phyloP scores from a whole-genome alignment of 30 jellyfish, hydroid and myxozoan genomes.

The Aurelia aurita complex sp. Pacific region DNA sequence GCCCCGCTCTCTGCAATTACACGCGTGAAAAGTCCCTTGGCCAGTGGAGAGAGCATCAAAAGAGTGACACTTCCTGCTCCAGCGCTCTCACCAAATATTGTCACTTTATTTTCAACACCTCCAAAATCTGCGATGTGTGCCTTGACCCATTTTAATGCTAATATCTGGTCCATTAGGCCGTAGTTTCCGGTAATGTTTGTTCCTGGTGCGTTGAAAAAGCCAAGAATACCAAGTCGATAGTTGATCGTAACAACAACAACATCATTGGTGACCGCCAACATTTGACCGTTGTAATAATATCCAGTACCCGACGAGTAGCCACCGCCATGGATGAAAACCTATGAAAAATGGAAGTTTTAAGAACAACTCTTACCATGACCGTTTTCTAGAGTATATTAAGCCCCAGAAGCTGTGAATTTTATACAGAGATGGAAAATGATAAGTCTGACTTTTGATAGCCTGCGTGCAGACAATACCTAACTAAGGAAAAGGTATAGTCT shows the following conservation, averaged over 20 bases:
- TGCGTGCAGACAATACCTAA: too few species aligned
- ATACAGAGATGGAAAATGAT: too few species aligned
- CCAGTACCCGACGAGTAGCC: slow-evolving; percentile 3
- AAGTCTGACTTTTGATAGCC: background rate
- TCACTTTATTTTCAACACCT: slow-evolving; percentile 39
- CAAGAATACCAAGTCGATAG: slow-evolving; percentile 69
- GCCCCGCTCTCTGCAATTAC: slow-evolving; percentile 58
- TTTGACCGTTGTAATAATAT: slow-evolving; percentile 27
- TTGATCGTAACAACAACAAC: slow-evolving; percentile 48
- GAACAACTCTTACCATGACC: background rate
- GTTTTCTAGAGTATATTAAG: background rate
- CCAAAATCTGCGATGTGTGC: slow-evolving; percentile 35
- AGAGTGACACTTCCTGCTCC: slow-evolving; percentile 47
- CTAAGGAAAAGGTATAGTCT: too few species aligned
- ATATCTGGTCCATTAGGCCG: slow-evolving; percentile 56
- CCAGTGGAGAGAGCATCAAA: slow-evolving; percentile 41
- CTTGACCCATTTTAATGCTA: slow-evolving; percentile 58
- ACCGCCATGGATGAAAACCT: slow-evolving; percentile 75
- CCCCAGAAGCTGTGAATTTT: background rate
- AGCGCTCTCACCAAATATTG: slow-evolving; percentile 59
- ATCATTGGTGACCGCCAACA: slow-evolving; percentile 12
- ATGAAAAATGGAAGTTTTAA: background rate
- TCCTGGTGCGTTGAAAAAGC: slow-evolving; percentile 44
- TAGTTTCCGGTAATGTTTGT: slow-evolving; percentile 40
- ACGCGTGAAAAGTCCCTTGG: slow-evolving; percentile 35